phyloP scores from a whole-genome alignment of 2,113 vertebrate genomes.

The Lophius piscatorius region DNA sequence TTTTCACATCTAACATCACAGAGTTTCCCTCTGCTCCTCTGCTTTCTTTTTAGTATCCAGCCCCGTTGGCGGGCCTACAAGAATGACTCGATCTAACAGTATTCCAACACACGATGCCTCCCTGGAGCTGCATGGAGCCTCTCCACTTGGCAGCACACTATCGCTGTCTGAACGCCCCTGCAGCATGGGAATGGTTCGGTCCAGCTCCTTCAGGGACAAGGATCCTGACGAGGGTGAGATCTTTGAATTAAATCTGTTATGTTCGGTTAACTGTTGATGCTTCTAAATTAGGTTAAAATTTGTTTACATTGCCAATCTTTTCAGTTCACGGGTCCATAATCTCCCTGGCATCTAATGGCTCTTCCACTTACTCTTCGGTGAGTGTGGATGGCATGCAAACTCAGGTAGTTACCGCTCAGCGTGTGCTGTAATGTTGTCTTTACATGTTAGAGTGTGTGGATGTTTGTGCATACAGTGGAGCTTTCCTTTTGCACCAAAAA shows the following conservation, averaged over 20 bases:
- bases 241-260: not conserved
- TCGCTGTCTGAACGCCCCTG: conserved; percentile 93
- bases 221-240: conserved; percentile 91
- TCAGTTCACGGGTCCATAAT: conserved; percentile 94
- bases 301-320: conserved; percentile 45
- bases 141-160: conserved; percentile 92
- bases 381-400: conserved; percentile 73
- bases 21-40: not conserved
- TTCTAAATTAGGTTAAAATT: not conserved
- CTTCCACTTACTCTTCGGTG: conserved; percentile 95
- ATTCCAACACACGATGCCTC: conserved; percentile 93
- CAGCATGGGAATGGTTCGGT: conserved; percentile 93
- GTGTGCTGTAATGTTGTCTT: not conserved
- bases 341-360: conserved; percentile 94
- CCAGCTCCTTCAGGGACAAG: conserved; percentile 95
- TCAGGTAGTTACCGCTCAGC: conserved; percentile 55
- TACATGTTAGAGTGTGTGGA: conserved; percentile 13
- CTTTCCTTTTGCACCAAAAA: not conserved
- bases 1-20: not conserved
- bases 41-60: conserved; percentile 82
- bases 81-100: conserved; percentile 97
- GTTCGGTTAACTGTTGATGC: not conserved
- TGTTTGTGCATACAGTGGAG: conserved; percentile 7
- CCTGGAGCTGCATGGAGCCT: conserved; percentile 89
- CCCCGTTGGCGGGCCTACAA: conserved; percentile 77